phyloP scores from a whole-genome alignment of 2,888 invertebrate species.

The Eupithecia dodoneata region DNA sequence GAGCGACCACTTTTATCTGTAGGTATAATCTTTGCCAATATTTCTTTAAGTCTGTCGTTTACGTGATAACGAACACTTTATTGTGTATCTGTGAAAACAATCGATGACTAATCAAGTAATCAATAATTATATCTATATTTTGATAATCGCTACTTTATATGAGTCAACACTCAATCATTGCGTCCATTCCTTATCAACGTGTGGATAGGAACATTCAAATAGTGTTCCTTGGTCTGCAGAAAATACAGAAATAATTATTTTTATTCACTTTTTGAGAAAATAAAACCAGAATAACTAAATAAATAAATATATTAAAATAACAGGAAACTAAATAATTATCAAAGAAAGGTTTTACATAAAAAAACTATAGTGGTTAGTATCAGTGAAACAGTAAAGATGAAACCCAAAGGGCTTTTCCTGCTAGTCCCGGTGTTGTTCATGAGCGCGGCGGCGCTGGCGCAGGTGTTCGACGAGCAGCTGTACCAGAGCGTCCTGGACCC shows the following conservation, averaged over 20 bases:
- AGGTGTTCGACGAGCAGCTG: slow-evolving; percentile 53
- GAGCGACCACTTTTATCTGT: not conserved
- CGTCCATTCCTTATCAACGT: not conserved
- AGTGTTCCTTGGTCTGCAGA: not conserved
- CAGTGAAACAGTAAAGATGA: slow-evolving; percentile 20
- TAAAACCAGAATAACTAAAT: too few species aligned
- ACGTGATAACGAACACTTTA: not conserved
- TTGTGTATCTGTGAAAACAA: not conserved
- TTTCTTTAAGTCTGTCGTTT: not conserved
- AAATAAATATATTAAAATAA: too few species aligned
- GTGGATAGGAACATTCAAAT: not conserved
- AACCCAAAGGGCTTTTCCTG: slow-evolving; percentile 21
- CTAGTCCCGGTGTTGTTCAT: slow-evolving; percentile 14
- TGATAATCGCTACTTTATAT: slow-evolving; percentile 39
- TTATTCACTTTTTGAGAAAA: not conserved
- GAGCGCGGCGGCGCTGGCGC: not conserved
- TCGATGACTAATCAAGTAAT: slow-evolving; percentile 3
- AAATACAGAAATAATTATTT: not conserved
- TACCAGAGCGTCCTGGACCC: slow-evolving; percentile 59
- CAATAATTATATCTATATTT: slow-evolving; percentile 28
- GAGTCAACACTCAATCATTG: slow-evolving; percentile 12
- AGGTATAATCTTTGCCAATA: not conserved
- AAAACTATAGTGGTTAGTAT: not conserved
- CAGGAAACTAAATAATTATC: not conserved
- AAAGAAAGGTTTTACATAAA: not conserved